Base-by-base conservation (phyloP, 2,797 vertebrate species). In the Falco columbarius region DNA sequence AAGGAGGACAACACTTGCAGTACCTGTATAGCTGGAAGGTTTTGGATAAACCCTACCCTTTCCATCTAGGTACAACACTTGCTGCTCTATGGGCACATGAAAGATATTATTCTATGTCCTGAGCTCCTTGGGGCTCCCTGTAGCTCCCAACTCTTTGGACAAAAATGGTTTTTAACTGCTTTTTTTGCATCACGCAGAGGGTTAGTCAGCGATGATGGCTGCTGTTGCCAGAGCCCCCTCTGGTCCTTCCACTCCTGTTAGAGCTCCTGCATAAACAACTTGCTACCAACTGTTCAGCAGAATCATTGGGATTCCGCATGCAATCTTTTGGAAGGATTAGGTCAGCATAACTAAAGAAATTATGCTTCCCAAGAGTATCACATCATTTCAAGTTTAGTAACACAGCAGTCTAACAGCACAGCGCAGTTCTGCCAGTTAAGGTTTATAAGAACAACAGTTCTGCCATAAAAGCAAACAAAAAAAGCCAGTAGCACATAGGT, bases 331-430 rank as follows among this genome's bases (percentile, higher is more conserved):
- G 58, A 83, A 95, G 63, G 67, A 85, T 86, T 72, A 89, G 77
- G 76, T 86, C 75, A 93, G 72, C 84, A 76, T 42, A 96, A 76
- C 62, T 72, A 83, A 55, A 74, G 58, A 83, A 97, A 89, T 81
- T 46, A 74, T 34, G 40, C 51, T 76, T 94, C 96, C 92, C 81
- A 81, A 44, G 91, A 81, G 81, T 30, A 70, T 49, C 85, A 58
- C 58, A 91, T 63, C 26, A 40, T 84, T 95, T 81, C 68, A 75
- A 75, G 30, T 93, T 92, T 54, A 85, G 80, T 72, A 96, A 96
- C 36, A 36, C 34, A 13, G 75, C 26, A 71, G 74, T 42, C 80
- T 76, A 92, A 85, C 46, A 77, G 72, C 65, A 66, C 7, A 51
- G 54, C 0, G 0, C 12, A 18, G 30, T 63, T 93, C 75, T 89